These are phyloP conservation scores for Otolemur garnettii DNA, from an alignment of 2,113 vertebrate genomes.

Conservation along the genomic window DNA sequence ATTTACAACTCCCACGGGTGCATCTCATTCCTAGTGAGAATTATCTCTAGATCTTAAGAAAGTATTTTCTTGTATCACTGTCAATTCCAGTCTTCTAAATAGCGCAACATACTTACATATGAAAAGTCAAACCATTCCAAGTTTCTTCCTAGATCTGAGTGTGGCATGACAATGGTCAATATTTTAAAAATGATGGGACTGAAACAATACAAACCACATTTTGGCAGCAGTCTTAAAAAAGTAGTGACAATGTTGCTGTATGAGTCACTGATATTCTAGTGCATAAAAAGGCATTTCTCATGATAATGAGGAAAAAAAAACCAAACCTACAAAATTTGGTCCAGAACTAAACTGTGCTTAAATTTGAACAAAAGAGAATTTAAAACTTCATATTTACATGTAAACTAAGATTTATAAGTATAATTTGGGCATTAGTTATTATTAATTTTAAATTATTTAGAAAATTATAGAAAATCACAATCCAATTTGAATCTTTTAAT, in stretches of 20 bases:
- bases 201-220: neutral
- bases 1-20: constrained; percentile 2
- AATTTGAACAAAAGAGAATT: constrained; percentile 54
- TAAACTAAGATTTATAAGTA: constrained; percentile 51
- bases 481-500: constrained; percentile 5
- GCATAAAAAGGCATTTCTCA: constrained; percentile 23
- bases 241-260: neutral
- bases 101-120: neutral
- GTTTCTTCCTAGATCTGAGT: neutral
- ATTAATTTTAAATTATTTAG: constrained; percentile 64
- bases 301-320: neutral
- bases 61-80: neutral
- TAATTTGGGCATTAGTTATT: constrained; percentile 31
- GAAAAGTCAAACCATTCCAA: neutral
- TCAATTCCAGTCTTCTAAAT: neutral
- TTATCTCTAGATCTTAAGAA: constrained; percentile 5
- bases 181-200: neutral
- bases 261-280: neutral
- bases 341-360: constrained; percentile 59
- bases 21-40: neutral
- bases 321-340: constrained; percentile 61
- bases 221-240: neutral
- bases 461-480: constrained; percentile 59
- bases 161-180: neutral
- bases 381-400: constrained; percentile 50